Evolutionary conservation across 2,888 invertebrate species (phyloP).

Genomic region (Cactoblastis cactorum): DNA sequence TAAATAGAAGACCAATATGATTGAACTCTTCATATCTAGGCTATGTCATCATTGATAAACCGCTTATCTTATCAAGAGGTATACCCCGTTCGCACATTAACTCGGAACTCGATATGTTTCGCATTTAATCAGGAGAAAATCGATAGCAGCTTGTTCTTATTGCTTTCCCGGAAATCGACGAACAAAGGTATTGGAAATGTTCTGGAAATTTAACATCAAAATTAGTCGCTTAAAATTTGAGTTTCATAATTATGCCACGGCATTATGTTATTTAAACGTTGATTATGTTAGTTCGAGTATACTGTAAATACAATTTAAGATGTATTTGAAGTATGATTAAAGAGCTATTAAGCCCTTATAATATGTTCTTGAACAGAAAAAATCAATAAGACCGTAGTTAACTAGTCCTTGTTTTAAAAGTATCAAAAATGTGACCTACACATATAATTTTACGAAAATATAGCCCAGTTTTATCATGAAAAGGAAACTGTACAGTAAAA

Average conservation of each 20-base stretch:
- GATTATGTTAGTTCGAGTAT: too few species aligned
- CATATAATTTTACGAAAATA: neutral
- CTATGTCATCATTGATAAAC: conserved; percentile 44
- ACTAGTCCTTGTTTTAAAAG: too few species aligned
- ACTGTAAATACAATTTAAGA: too few species aligned
- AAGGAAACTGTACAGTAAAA: neutral
- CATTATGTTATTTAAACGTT: too few species aligned
- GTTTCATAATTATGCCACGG: too few species aligned
- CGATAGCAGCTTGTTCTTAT: neutral
- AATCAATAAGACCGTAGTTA: too few species aligned
- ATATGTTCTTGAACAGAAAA: too few species aligned
- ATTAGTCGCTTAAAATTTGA: too few species aligned
- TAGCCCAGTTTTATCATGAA: neutral
- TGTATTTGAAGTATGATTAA: too few species aligned
- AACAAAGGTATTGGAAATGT: neutral
- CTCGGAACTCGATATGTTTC: conserved; percentile 26
- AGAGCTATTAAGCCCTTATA: too few species aligned
- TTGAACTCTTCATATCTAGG: conserved; percentile 36
- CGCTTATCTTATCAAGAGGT: conserved; percentile 53
- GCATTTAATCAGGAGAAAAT: neutral
- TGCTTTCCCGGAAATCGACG: neutral
- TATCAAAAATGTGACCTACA: neutral
- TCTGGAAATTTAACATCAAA: neutral
- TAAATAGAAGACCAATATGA: neutral
- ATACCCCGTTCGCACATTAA: conserved; percentile 41